These are phyloP conservation scores for Damaliscus lunatus DNA, from an alignment of 2,113 vertebrate species.

Conservation along the genomic window DNA sequence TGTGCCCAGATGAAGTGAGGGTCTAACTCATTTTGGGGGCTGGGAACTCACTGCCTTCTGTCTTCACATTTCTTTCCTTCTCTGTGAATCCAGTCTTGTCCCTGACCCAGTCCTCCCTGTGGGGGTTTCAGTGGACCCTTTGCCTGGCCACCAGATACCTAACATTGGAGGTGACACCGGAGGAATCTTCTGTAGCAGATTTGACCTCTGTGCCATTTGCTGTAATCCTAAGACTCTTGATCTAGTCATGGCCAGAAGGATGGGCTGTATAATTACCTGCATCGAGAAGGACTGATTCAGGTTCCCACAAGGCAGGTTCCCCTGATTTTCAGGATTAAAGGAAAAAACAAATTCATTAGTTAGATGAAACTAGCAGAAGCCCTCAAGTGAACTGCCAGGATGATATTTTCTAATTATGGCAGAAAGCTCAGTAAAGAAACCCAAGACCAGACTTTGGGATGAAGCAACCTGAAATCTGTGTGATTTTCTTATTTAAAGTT, in stretches of 20 bases:
- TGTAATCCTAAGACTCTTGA: fast-evolving
- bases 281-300: slow-evolving; percentile 83
- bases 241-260: neutral
- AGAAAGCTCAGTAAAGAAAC: neutral
- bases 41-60: neutral
- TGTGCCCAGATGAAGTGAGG: neutral
- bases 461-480: neutral
- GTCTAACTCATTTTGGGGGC: no score
- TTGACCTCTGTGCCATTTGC: neutral
- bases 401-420: neutral
- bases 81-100: neutral
- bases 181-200: neutral
- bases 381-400: neutral
- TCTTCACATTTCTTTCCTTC: neutral
- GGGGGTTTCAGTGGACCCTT: neutral
- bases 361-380: neutral
- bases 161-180: fast-evolving
- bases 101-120: neutral
- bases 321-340: slow-evolving; percentile 81
- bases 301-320: slow-evolving; percentile 84
- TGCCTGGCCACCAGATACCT: neutral
- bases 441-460: neutral
- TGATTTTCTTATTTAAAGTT: neutral
- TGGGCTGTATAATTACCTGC: slow-evolving; percentile 81
- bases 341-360: slow-evolving; percentile 69